Evolutionary conservation across 2,797 vertebrate species (phyloP), one percentile per base, ranked within the genome.

Genomic region (Chrosomus eos): DNA sequence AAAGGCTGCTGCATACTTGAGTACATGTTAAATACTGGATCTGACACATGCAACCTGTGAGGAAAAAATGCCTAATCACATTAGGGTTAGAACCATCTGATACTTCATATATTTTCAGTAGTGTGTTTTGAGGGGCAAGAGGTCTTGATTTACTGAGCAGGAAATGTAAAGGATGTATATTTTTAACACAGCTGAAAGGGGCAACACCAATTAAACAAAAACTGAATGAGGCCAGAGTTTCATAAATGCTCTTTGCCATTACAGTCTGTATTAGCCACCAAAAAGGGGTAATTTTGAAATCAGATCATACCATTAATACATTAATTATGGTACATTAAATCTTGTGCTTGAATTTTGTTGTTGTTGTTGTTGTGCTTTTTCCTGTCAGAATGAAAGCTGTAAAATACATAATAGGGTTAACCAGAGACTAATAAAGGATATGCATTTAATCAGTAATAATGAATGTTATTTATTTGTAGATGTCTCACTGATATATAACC

Each of bases 11-110:
- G 62, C 19, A 21, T 80, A 62, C 36, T 31, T 77, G 58, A 62
- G 80, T 75, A 31, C 58, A 28, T 64, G 68, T 38, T 88, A 62
- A 86, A 87, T 81, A 70, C 85, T 88, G 74, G 62, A 88, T 79
- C 51, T 45, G 33, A 48, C 84, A 64, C 14, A 55, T 84, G 70
- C 75, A 77, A 84, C 84, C n/a, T 82, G 60, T 79, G 62, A 19
- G 31, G 51, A 51, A 38, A 21, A 48, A n/a, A 45, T 51, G 21
- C 21, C 71, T 55, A 73, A 67, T 82, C 58, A 66, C 78, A 89
- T 66, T 36, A 73, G 19, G 2, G 33, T 18, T 19, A 6, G 18
- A 45, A 16, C 62, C 48, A 68, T 78, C 66, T 43, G 33, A 51
- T 79, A 21, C 36, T 71, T 60, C 21, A 60, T 84, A 53, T 74